Evolutionary conservation across 1,140 invertebrate genomes (phyloP).

Genomic region (Centruroides vittatus): DNA sequence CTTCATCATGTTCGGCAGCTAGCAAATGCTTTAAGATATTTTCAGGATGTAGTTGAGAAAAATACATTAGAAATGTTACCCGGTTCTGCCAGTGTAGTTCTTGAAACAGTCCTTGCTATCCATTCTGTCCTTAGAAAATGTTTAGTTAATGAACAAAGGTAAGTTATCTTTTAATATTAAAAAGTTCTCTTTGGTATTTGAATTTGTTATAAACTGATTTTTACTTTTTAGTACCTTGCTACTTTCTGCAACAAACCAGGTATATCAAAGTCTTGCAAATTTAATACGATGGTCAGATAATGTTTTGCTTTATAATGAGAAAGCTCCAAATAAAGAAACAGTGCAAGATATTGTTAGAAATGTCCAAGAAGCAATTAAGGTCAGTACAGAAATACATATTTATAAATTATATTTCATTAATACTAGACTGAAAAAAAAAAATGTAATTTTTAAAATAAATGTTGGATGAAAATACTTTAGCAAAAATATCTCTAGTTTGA

Average conservation of each 20-base stretch:
- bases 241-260: slow-evolving; percentile 62
- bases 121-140: slow-evolving; percentile 53
- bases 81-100: slow-evolving; percentile 76
- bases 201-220: background rate
- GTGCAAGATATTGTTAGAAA: slow-evolving; percentile 60
- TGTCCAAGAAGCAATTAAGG: slow-evolving; percentile 62
- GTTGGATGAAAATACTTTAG: no score
- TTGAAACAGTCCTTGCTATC: slow-evolving; percentile 79
- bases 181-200: slow-evolving; percentile 11
- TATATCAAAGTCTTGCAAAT: slow-evolving; percentile 70
- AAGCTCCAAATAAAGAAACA: slow-evolving; percentile 43
- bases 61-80: slow-evolving; percentile 82
- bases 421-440: no score
- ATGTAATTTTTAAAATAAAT: no score
- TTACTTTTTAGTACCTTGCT: slow-evolving; percentile 38
- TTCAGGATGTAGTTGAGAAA: slow-evolving; percentile 77
- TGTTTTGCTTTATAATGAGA: slow-evolving; percentile 56
- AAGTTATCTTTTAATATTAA: slow-evolving; percentile 11
- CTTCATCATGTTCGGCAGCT: slow-evolving; percentile 11
- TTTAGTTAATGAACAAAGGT: slow-evolving; percentile 55
- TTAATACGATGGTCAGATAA: slow-evolving; percentile 80
- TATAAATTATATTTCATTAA: no score
- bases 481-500: no score
- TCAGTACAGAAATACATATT: slow-evolving; percentile 21
- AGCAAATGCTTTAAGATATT: slow-evolving; percentile 59